Conservation (phyloP, 1,140 invertebrate genomes). For the Pentalonia nigronervosa region DNA sequence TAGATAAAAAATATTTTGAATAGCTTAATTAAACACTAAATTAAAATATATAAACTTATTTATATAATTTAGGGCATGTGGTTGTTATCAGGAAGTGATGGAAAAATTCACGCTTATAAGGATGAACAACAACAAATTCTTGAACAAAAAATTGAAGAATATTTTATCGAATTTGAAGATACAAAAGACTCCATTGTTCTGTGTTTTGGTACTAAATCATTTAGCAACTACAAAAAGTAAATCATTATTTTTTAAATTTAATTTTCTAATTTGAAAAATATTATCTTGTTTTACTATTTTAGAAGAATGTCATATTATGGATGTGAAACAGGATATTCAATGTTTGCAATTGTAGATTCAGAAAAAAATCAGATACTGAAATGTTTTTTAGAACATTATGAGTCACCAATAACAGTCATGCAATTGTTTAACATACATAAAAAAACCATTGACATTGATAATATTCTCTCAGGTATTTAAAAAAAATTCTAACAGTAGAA, state of each 20-base stretch:
- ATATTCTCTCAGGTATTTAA: constrained; percentile 23
- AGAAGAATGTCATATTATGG: constrained; percentile 47
- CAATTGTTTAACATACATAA: constrained; percentile 48
- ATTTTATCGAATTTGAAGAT: constrained; percentile 42
- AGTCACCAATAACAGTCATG: constrained; percentile 24
- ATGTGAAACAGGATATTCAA: constrained; percentile 13
- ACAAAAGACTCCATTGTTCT: neutral
- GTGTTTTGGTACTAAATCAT: constrained; percentile 39
- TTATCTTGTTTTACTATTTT: neutral
- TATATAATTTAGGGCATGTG: constrained; percentile 14
- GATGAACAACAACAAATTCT: neutral
- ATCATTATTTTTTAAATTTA: constrained; percentile 25
- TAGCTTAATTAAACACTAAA: neutral
- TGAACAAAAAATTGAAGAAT: constrained; percentile 36
- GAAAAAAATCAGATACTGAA: constrained; percentile 40
- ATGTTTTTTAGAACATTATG: neutral
- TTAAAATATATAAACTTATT: neutral
- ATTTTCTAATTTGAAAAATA: neutral
- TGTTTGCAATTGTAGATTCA: constrained; percentile 24
- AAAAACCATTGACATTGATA: neutral
- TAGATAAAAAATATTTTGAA: no score
- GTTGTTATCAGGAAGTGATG: constrained; percentile 49
- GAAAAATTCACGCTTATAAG: constrained; percentile 50
- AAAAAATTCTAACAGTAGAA: neutral
- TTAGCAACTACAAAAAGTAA: constrained; percentile 45